Evolutionary conservation across 2,888 invertebrate species (phyloP), one percentile per base, ranked within the genome.

Genomic region (Heliconius erato): DNA sequence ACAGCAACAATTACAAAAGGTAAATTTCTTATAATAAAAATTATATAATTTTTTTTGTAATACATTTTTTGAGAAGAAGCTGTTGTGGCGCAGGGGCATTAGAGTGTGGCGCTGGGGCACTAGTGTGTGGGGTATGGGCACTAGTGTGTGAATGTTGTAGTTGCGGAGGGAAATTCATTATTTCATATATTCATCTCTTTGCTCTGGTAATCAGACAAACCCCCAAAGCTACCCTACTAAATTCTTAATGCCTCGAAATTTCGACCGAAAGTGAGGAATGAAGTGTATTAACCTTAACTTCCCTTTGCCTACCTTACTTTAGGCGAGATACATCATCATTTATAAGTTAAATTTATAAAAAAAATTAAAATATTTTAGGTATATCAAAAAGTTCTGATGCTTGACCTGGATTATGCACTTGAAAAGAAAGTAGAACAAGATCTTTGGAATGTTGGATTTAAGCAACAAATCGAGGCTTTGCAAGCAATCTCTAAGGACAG

Each of bases 391-490:
- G 97, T 98, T 79, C 95, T 98, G 83, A 97, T 98, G 79, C 93
- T 97, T 82, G 98, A 98, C 92, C 94, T 98, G 87, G 98, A 98
- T 91, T 98, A 98, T 96, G 98, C 98, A 26, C 94, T 98, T 88
- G 98, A 98, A 91, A 98, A 98, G 92, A 98, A 98, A 94, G 98
- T 98, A 54, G 98, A 98, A 91, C 98, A 98, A 90, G 98, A 98
- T 89, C 95, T 98, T 87, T 98, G 98, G 98, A 98, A 98, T 93
- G 96, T 98, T 88, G 98, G 98, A 79, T 98, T 98, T 94, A 98
- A 98, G 92, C 98, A 98, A 93, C 98, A 98, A 92, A 98, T 98
- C 91, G 98, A 97, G 80, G 96, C 97, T 3, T 92, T 98, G 83
- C 98, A 98, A 90, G 96, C 97, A 79, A 97, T 97, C 87, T 97